Percentiles rank a stretch among this genome's conserved stretches.
These are phyloP conservation scores for Clarias pachynema DNA, from an alignment of 2,797 vertebrate genomes.

Conservation along the genomic window DNA sequence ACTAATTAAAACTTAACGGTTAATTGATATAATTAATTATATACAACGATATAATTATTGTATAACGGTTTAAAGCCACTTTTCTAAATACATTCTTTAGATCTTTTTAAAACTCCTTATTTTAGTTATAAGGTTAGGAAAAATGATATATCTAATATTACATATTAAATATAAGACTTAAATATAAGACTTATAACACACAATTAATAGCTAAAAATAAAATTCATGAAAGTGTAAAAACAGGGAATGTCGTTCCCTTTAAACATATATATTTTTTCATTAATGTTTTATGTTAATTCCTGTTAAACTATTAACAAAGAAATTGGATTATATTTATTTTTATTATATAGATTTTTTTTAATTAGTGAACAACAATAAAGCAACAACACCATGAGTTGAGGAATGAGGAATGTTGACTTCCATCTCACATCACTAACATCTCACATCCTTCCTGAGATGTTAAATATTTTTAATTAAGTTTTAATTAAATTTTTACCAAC, in stretches of 20 bases:
- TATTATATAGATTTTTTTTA: not conserved
- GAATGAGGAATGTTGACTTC: not conserved
- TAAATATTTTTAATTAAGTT: not conserved
- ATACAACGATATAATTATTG: not conserved
- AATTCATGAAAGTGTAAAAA: not conserved
- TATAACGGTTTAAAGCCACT: not conserved
- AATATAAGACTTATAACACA: too few relatives aligned
- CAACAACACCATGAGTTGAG: too few relatives aligned
- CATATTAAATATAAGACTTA: too few relatives aligned
- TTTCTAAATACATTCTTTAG: not conserved
- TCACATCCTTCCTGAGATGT: too few relatives aligned
- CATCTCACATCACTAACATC: too few relatives aligned
- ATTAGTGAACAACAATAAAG: not conserved
- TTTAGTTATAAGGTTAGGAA: not conserved
- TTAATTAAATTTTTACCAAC: not conserved
- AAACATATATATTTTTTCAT: not conserved
- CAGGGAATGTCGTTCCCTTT: not conserved
- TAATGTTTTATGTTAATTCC: not conserved
- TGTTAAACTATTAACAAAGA: not conserved
- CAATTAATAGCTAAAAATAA: not conserved
- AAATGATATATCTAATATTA: too few relatives aligned
- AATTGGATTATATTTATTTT: too few relatives aligned
- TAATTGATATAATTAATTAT: not conserved
- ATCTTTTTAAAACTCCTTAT: too few relatives aligned
- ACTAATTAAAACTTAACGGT: not conserved